Evolutionary conservation across 2,888 invertebrate genomes (phyloP).

Genomic region (Lottia gigantea): DNA sequence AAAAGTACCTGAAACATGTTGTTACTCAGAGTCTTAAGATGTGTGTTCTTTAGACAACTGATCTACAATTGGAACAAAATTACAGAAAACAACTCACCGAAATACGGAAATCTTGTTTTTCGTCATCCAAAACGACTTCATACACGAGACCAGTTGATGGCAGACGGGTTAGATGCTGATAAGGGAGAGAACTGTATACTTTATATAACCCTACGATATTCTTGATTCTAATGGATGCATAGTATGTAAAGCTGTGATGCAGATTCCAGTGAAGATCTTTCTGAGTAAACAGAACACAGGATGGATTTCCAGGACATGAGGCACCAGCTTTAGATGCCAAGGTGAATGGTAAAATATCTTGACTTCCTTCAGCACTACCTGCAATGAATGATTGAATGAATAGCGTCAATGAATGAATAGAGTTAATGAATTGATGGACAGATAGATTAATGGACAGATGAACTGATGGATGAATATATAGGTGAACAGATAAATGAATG

Average conservation of each 20-base stretch:
- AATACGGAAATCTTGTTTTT: constrained; percentile 14
- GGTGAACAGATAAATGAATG: no score
- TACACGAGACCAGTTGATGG: constrained; percentile 26
- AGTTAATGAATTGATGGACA: no score
- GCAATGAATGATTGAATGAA: not conserved
- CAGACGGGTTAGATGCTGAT: constrained; percentile 21
- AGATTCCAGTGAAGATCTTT: constrained; percentile 25
- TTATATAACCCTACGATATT: constrained; percentile 26
- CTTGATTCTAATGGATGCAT: constrained; percentile 24
- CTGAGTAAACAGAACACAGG: constrained; percentile 25
- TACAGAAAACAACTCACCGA: constrained; percentile 9
- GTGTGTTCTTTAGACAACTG: no score
- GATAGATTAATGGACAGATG: no score
- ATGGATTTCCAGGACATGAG: constrained; percentile 16
- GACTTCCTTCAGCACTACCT: not conserved
- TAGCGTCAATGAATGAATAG: no score
- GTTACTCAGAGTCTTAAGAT: no score
- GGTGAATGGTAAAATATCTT: not conserved
- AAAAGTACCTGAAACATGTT: no score
- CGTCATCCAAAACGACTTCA: constrained; percentile 23
- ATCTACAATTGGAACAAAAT: no score
- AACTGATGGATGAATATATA: no score
- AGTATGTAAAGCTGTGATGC: constrained; percentile 27
- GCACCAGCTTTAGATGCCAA: not conserved
- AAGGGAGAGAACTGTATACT: constrained; percentile 23